Evolutionary conservation across 2,113 vertebrate species (phyloP), one percentile per base, ranked within the genome.

Genomic region (Brachionichthys hirsutus): DNA sequence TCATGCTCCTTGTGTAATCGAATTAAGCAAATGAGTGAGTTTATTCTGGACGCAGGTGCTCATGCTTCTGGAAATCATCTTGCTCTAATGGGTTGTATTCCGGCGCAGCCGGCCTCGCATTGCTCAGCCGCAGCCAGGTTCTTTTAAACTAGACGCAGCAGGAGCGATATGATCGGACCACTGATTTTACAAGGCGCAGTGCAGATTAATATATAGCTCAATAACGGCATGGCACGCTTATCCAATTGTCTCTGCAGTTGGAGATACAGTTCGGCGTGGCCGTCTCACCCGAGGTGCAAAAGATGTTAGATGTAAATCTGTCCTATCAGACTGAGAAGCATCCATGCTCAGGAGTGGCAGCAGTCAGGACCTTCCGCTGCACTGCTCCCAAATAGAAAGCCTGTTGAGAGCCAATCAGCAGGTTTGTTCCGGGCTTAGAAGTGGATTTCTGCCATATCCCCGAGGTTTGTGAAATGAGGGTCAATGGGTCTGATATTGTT

Each of bases 401-500:
- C 72, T 56, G 60, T 77, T 80, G 71, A 73, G 57, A 78, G 54
- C 67, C 76, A 83, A 85, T 87, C 82, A 86, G 78, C 70, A 63
- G 65, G 53, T 75, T 62, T 68, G 77, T 66, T 75, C 59, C 64
- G 52, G 48, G 62, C 66, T 72, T 82, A 73, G 80, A 87, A 83
- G 83, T 86, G 77, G 73, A 83, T 82, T 82, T 80, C 73, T 78
- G 68, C 63, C 60, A 70, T 77, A 76, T 56, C 85, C 82, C 73
- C 54, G 70, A 82, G 79, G 78, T 86, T 82, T 87, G 70, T 76
- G 82, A 87, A 88, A 89, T 88, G 72, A 77, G 70, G 86, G 84
- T 89, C 83, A 87, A 78, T 81, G 82, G 83, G 78, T 83, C 83
- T 87, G 77, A 83, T 90, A 84, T 85, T 87, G 86, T 86, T 90